Evolutionary conservation across 2,113 vertebrate species (phyloP).

Genomic region (Lagenorhynchus albirostris): DNA sequence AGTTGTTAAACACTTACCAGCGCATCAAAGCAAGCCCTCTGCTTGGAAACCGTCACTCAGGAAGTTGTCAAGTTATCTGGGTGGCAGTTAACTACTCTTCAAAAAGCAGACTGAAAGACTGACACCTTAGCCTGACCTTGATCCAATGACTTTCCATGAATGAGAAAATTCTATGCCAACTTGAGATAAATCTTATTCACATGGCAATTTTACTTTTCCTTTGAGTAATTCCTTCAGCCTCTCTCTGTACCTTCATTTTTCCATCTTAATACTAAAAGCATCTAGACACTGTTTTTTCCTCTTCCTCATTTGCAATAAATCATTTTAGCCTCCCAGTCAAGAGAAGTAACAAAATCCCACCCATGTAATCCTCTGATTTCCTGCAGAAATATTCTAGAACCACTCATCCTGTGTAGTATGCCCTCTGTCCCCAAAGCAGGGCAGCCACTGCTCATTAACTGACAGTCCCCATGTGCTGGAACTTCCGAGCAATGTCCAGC

Average conservation of each 20-base stretch:
- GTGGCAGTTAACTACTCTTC: neutral
- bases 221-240: neutral
- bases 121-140: neutral
- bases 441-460: neutral
- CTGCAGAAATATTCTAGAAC: neutral
- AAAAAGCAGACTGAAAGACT: neutral
- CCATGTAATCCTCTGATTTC: neutral
- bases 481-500: neutral
- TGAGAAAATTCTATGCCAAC: neutral
- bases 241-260: neutral
- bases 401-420: neutral
- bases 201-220: neutral
- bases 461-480: neutral
- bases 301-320: neutral
- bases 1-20: neutral
- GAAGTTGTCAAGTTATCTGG: too few species aligned
- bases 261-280: neutral
- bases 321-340: neutral
- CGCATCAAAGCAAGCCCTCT: neutral
- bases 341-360: neutral
- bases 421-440: neutral
- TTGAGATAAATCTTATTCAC: neutral
- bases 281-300: neutral
- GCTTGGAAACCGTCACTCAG: neutral
- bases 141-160: neutral